These are phyloP conservation scores for Melanophora roralis DNA, from an alignment of 2,888 invertebrate genomes.

Conservation along the genomic window DNA sequence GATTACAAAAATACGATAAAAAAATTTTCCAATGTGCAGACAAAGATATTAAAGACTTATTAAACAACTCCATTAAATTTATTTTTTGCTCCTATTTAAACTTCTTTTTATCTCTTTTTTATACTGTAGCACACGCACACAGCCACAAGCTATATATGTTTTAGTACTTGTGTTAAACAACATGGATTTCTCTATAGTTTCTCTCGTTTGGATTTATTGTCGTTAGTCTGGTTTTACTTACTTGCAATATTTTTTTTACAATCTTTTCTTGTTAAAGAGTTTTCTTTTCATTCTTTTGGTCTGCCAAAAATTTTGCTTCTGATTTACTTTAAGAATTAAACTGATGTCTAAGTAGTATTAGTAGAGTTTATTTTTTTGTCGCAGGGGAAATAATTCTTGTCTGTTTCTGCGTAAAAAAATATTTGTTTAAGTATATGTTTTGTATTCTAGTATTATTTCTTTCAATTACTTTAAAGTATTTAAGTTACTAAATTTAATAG, in stretches of 20 bases:
- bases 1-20: background rate
- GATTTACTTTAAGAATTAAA: slow-evolving; percentile 49
- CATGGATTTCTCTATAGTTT: background rate
- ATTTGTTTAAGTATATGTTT: background rate
- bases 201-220: background rate
- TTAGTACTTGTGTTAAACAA: slow-evolving; percentile 12
- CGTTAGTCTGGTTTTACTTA: slow-evolving; percentile 3
- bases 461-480: background rate
- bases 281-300: slow-evolving; percentile 1
- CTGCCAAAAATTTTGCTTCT: slow-evolving; percentile 43
- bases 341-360: slow-evolving; percentile 43
- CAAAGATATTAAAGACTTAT: slow-evolving; percentile 30
- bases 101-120: background rate
- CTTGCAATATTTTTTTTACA: background rate
- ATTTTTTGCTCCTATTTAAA: slow-evolving; percentile 22
- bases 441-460: too few species aligned
- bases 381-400: slow-evolving; percentile 14
- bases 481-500: slow-evolving; percentile 10
- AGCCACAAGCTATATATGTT: background rate
- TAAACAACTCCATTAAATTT: slow-evolving; percentile 41
- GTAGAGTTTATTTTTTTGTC: slow-evolving; percentile 34
- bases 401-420: background rate
- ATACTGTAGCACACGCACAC: background rate
- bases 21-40: background rate
- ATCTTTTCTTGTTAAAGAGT: background rate